Conservation (phyloP, 2,888 invertebrate species). For the Cyclophora punctaria region DNA sequence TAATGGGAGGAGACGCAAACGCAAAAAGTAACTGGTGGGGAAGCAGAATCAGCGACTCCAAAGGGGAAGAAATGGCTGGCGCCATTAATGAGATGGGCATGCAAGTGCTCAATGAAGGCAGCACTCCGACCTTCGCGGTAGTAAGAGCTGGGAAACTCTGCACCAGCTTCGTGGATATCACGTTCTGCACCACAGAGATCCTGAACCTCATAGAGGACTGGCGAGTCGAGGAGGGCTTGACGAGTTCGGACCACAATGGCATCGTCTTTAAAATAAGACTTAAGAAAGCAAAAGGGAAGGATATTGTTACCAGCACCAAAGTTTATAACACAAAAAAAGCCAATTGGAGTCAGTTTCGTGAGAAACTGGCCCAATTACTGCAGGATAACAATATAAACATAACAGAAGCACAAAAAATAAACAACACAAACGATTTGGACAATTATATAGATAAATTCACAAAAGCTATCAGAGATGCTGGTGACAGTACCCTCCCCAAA, state of each 20-base stretch:
- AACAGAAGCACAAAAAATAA: slow-evolving; percentile 3
- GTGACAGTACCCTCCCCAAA: slow-evolving; percentile 1
- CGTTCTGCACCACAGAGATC: not conserved
- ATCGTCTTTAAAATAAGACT: not conserved
- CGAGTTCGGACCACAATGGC: not conserved
- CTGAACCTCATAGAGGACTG: not conserved
- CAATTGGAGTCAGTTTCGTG: no score
- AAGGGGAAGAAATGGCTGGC: not conserved
- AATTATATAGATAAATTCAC: not conserved
- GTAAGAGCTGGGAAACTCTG: not conserved
- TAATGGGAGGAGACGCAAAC: no score
- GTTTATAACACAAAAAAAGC: no score
- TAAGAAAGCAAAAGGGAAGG: not conserved
- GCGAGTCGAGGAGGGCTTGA: not conserved
- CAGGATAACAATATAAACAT: not conserved
- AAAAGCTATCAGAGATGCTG: slow-evolving; percentile 1
- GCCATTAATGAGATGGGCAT: not conserved
- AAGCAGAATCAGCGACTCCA: not conserved
- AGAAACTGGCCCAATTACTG: not conserved
- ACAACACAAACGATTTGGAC: slow-evolving; percentile 1
- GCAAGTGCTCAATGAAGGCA: not conserved
- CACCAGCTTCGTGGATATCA: not conserved
- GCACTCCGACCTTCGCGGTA: not conserved
- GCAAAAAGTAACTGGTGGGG: not conserved
- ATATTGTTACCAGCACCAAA: no score